A percentile compares a stretch with the other conserved stretches of the same genome.
Evolutionary conservation across 2,113 vertebrate species (phyloP).

Genomic region (Aviceda subcristata): DNA sequence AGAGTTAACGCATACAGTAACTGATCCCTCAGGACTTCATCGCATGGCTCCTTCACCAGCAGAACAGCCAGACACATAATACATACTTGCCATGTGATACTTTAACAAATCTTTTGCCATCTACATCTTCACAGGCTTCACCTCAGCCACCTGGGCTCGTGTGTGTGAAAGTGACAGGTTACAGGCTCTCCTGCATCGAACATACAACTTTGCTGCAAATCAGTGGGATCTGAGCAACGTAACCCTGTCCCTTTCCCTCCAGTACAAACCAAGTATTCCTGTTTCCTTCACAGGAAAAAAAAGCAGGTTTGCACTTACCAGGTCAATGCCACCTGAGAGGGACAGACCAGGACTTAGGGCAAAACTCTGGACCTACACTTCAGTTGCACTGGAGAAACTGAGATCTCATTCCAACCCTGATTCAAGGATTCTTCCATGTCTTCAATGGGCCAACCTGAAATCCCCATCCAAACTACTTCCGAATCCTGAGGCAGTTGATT

Average conservation of each 20-base stretch:
- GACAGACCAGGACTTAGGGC: neutral
- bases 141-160: neutral
- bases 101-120: conserved; percentile 41
- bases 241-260: neutral
- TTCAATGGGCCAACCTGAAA: neutral
- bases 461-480: neutral
- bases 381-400: neutral
- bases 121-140: conserved; percentile 39
- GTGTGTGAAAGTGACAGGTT: neutral
- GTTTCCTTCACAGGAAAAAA: neutral
- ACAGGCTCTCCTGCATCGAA: neutral
- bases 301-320: neutral
- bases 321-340: neutral
- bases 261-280: neutral
- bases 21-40: conserved; percentile 29
- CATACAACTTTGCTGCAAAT: neutral
- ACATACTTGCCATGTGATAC: conserved; percentile 26
- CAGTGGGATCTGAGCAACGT: neutral
- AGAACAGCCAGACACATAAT: conserved; percentile 22
- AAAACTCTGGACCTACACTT: neutral
- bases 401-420: neutral
- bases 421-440: neutral
- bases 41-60: neutral
- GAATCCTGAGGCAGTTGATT: neutral
- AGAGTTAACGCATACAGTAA: conserved; percentile 21